Percentiles rank a stretch among this genome's conserved stretches.
Conservation (phyloP, 2,888 invertebrate species). For the Zonitis immaculata region DNA sequence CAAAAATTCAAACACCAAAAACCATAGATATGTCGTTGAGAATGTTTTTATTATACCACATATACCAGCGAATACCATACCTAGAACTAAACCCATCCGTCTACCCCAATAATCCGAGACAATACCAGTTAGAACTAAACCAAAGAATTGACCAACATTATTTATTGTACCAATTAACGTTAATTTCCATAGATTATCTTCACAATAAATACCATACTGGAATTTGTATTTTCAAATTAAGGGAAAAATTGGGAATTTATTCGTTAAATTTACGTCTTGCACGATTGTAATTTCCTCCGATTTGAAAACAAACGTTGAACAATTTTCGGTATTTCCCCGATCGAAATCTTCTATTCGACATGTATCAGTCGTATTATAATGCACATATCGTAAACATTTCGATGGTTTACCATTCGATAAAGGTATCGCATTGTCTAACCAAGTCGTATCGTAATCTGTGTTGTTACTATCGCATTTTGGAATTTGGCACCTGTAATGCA, state of each 20-base stretch:
- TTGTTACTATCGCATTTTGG: conserved; percentile 38
- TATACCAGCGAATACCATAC: conserved; percentile 58
- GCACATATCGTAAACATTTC: conserved; percentile 31
- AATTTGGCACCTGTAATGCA: conserved; percentile 37
- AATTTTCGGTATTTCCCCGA: conserved; percentile 21
- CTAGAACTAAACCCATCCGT: conserved; percentile 54
- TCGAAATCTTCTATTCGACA: conserved; percentile 29
- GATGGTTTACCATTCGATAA: conserved; percentile 29
- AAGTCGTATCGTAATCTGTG: conserved; percentile 33
- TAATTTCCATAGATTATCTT: conserved; percentile 64
- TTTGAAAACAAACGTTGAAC: conserved; percentile 34
- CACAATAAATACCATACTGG: conserved; percentile 64
- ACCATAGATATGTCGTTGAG: conserved; percentile 65
- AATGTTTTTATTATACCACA: conserved; percentile 66
- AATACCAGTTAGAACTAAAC: conserved; percentile 61
- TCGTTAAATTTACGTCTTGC: conserved; percentile 33
- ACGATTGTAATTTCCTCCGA: conserved; percentile 33
- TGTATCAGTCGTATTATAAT: conserved; percentile 19
- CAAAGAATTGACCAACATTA: conserved; percentile 68
- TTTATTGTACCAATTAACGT: conserved; percentile 70
- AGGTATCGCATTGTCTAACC: conserved; percentile 44
- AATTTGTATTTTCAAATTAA: conserved; percentile 28
- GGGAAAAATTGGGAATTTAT: neutral
- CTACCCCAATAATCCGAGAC: conserved; percentile 66
- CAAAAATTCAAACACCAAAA: conserved; percentile 64